A percentile compares a stretch with the other conserved stretches of the same genome.
Conservation (phyloP, 2,113 vertebrate species). For the Boulengeromyrus knoepffleri region DNA sequence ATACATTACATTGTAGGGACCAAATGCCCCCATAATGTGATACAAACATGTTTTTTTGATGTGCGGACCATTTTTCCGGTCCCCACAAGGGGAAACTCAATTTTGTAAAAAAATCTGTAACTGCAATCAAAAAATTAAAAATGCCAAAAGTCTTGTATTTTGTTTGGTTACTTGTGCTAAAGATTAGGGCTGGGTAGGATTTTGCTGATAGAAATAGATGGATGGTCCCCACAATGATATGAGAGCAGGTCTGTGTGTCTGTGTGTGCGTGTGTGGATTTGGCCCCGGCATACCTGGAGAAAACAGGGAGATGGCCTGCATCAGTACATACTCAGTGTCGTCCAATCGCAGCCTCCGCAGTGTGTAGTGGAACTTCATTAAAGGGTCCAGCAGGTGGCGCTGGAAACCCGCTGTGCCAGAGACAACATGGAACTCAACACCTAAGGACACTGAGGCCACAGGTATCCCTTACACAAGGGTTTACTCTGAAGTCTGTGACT, state of each 20-base stretch:
- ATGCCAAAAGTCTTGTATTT: no score
- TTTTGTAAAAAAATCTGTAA: no score
- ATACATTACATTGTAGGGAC: conserved; percentile 32
- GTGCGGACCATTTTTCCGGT: no score
- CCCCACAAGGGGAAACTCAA: no score
- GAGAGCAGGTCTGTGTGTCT: neutral
- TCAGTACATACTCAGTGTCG: conserved; percentile 62
- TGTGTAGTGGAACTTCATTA: conserved; percentile 64
- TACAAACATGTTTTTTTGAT: no score
- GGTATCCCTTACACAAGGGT: neutral
- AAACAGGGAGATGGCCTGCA: conserved; percentile 65
- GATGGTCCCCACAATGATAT: no score
- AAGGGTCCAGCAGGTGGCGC: conserved; percentile 62
- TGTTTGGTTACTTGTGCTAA: no score
- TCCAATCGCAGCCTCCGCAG: conserved; percentile 58
- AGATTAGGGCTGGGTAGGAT: no score
- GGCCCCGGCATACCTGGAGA: conserved; percentile 54
- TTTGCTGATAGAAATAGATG: no score
- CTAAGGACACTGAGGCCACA: neutral
- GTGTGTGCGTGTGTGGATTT: neutral
- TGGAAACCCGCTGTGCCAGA: conserved; percentile 64
- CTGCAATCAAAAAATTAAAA: no score
- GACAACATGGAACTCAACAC: neutral
- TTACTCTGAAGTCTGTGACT: neutral
- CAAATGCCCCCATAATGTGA: no score